A percentile compares a stretch with the other conserved stretches of the same genome.
phyloP scores from a whole-genome alignment of 1,140 invertebrate genomes.

The Drosophila gunungcola region DNA sequence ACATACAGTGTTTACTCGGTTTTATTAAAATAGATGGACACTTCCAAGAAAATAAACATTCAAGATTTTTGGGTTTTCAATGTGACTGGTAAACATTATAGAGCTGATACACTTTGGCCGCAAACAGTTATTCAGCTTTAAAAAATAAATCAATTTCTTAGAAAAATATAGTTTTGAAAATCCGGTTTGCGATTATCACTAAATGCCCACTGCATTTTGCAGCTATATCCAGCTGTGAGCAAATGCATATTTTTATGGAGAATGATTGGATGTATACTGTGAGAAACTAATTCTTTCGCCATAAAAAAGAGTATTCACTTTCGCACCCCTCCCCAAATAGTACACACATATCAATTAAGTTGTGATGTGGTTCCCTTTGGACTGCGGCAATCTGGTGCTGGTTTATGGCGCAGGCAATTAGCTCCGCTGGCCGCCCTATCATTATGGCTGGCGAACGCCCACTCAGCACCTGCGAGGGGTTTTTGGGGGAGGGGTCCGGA shows the following conservation, averaged over 20 bases:
- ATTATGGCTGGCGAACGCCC: slow-evolving; percentile 45
- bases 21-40: not conserved
- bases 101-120: no score
- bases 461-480: slow-evolving; percentile 24
- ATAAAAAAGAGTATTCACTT: slow-evolving; percentile 2
- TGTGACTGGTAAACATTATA: no score
- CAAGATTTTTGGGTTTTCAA: not conserved
- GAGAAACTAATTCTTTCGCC: not conserved
- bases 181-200: no score
- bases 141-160: not conserved
- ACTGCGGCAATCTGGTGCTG: slow-evolving; percentile 50
- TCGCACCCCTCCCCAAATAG: slow-evolving; percentile 5
- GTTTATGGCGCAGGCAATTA: slow-evolving; percentile 62
- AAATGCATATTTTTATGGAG: slow-evolving; percentile 18
- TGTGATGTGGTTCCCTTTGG: slow-evolving; percentile 22
- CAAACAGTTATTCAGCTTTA: no score
- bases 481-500: slow-evolving; percentile 1
- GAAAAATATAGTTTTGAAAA: not conserved
- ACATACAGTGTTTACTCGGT: not conserved
- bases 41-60: not conserved
- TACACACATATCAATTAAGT: slow-evolving; percentile 12
- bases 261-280: slow-evolving; percentile 13
- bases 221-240: not conserved
- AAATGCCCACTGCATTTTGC: not conserved
- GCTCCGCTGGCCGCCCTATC: slow-evolving; percentile 38